phyloP scores from a whole-genome alignment of 2,797 vertebrate genomes.

The Intellagama lesueurii region DNA sequence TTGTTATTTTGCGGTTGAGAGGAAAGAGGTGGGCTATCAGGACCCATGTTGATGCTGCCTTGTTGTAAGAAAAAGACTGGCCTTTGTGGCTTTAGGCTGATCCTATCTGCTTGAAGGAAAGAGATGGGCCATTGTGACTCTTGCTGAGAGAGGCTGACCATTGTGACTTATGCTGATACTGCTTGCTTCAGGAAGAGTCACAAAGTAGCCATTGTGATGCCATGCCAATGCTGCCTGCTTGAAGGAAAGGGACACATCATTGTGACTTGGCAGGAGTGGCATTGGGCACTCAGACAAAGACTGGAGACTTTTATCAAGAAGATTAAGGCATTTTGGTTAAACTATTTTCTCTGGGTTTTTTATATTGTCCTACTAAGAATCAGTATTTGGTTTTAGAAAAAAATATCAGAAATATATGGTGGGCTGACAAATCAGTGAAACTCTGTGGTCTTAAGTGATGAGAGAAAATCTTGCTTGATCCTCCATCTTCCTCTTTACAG shows the following conservation, averaged over 20 bases:
- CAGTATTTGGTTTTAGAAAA: background rate
- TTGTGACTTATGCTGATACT: too few relatives aligned
- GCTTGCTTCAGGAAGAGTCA: background rate
- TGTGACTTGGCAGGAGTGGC: background rate
- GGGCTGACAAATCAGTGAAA: background rate
- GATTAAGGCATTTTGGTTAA: background rate
- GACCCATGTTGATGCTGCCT: background rate
- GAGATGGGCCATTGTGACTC: background rate
- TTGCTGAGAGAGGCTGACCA: too few relatives aligned
- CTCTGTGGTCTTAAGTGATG: background rate
- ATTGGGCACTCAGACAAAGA: background rate
- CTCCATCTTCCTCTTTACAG: rapidly evolving
- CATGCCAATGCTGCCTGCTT: background rate
- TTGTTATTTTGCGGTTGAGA: too few relatives aligned
- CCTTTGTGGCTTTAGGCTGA: background rate
- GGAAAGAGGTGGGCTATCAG: too few relatives aligned
- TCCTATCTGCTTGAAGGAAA: background rate
- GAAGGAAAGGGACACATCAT: background rate
- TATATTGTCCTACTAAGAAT: background rate
- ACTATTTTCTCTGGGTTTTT: background rate
- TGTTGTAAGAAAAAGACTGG: background rate
- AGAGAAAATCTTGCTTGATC: background rate
- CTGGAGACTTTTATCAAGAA: background rate
- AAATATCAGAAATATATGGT: background rate
- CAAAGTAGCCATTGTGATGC: background rate